Percentiles rank a stretch among this genome's conserved stretches.
Conservation (phyloP, 2,797 vertebrate species). For the Danionella dracula region DNA sequence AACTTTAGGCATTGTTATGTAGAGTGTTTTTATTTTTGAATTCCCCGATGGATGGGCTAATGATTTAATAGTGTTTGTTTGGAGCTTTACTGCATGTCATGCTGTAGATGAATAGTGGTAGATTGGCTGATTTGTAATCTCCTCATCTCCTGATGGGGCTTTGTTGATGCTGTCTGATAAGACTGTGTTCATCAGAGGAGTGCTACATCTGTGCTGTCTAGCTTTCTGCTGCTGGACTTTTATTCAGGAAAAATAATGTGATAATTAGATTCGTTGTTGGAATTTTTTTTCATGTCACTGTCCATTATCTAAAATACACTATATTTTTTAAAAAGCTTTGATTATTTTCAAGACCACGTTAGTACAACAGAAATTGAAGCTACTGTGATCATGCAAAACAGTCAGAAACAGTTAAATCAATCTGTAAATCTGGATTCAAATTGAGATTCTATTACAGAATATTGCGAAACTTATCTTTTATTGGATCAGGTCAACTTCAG, state of each 20-base stretch:
- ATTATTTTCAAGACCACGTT: no score
- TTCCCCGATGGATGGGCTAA: background rate
- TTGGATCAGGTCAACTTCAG: no score
- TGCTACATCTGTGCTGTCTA: constrained; percentile 43
- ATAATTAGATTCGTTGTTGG: constrained; percentile 19
- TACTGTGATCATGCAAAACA: no score
- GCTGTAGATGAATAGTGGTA: constrained; percentile 55
- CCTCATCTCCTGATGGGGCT: constrained; percentile 52
- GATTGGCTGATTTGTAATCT: constrained; percentile 55
- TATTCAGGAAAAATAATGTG: constrained; percentile 46
- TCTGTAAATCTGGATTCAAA: no score
- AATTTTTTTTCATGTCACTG: no score
- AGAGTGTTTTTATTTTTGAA: background rate
- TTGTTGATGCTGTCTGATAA: constrained; percentile 50
- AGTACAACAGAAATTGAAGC: no score
- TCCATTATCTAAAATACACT: no score
- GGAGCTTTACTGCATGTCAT: constrained; percentile 27
- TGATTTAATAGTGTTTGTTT: background rate
- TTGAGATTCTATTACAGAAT: no score
- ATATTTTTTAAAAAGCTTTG: no score
- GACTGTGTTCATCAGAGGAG: constrained; percentile 43
- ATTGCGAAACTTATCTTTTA: no score
- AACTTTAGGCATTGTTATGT: background rate
- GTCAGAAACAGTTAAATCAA: no score
- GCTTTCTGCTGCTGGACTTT: constrained; percentile 24